Percentiles rank a stretch among this genome's conserved stretches.
These are phyloP conservation scores for Phainopepla nitens DNA, from an alignment of 2,113 vertebrate species.

Conservation along the genomic window DNA sequence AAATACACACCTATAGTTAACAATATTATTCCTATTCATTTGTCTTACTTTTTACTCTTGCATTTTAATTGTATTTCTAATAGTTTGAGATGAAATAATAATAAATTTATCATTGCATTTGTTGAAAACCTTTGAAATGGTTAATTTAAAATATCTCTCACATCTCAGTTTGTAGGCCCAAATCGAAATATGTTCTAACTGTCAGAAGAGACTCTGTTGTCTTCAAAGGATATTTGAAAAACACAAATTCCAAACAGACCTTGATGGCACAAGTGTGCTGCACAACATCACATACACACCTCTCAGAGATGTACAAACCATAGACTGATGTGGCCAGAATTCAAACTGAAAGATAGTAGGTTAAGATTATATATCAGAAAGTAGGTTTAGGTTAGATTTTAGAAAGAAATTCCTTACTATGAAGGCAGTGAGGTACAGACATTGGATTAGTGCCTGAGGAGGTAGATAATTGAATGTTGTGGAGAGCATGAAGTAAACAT, in stretches of 20 bases:
- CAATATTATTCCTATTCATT: neutral
- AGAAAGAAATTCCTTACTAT: neutral
- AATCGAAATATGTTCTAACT: neutral
- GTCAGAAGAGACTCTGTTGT: neutral
- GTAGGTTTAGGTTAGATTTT: neutral
- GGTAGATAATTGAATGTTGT: too few relatives aligned
- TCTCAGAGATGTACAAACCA: neutral
- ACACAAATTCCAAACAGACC: neutral
- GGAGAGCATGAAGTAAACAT: too few relatives aligned
- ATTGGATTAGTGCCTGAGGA: too few relatives aligned
- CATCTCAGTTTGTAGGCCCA: neutral
- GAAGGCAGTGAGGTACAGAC: neutral
- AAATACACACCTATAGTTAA: neutral
- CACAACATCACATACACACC: neutral
- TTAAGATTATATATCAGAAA: neutral
- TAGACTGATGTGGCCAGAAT: neutral
- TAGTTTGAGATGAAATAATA: neutral
- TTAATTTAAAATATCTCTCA: neutral
- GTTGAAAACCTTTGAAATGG: neutral
- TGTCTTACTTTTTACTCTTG: neutral
- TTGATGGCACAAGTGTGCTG: neutral
- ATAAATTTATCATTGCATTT: neutral
- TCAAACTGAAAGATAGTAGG: neutral
- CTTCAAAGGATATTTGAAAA: neutral
- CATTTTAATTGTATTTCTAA: neutral